These are phyloP conservation scores for Oscarella lobularis DNA, from an alignment of 37 sponge, comb jelly and placozoan genomes.

Conservation along the genomic window DNA sequence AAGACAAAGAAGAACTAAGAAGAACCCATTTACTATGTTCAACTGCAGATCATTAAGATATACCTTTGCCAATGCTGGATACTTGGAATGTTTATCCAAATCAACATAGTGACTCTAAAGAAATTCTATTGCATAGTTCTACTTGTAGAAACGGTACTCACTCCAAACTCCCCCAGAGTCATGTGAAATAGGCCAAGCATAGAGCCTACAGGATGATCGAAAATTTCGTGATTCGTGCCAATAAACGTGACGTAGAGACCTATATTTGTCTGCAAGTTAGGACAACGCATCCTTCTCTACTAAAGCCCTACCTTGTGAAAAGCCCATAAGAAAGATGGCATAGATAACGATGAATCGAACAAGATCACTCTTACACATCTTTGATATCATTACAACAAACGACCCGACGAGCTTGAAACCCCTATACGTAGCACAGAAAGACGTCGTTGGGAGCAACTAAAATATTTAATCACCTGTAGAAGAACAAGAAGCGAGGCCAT, in stretches of 20 bases:
- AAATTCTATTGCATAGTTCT: neutral
- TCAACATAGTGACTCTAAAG: neutral
- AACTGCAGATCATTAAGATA: too few species aligned
- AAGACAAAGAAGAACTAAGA: neutral
- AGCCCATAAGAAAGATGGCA: neutral
- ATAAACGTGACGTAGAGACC: neutral
- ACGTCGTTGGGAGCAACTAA: too few species aligned
- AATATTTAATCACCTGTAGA: neutral
- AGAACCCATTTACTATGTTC: too few species aligned
- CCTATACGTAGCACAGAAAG: too few species aligned
- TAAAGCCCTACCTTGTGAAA: neutral
- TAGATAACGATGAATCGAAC: neutral
- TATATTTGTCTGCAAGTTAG: too few species aligned
- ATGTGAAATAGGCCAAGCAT: constrained; percentile 3
- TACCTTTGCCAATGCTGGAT: too few species aligned
- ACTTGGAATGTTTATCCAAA: too few species aligned
- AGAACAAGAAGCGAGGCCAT: neutral
- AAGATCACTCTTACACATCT: neutral
- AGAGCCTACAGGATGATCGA: neutral
- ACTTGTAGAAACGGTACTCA: too few species aligned
- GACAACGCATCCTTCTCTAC: too few species aligned
- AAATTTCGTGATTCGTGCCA: neutral
- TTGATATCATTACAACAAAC: neutral
- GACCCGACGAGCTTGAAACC: neutral
- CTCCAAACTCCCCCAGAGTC: neutral